Base-by-base conservation (phyloP, 2,888 invertebrate genomes). In the Muscina levida region DNA sequence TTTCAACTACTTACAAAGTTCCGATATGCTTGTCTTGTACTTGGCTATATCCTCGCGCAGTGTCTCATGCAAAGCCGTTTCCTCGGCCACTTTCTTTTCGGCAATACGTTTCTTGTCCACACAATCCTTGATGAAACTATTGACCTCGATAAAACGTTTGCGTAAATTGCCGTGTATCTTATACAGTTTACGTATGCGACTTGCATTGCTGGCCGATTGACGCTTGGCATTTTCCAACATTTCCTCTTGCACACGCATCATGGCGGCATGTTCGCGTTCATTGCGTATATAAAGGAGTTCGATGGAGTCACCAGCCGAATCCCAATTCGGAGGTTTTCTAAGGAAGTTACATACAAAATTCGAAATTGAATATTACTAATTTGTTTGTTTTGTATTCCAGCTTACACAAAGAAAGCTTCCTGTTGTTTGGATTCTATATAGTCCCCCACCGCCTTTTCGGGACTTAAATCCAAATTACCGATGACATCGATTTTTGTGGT, bases 301-400 rank as follows among this genome's bases (percentile, higher is more conserved):
- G 31, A 91, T 85, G 1, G 88, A 88, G 67, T 90, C 89, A 0
- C 89, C 88, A 0, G 89, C 85, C 1, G 88, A 87, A 75, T 91
- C 91, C 90, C 89, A 90, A 57, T 88, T 88, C 1, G 90, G 90
- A 0, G 89, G 87, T 48, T 90, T 90, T 0, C 91, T 90, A 46
- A 39, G 46, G 0, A 26, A 26, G 24, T n/a, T n/a, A n/a, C n/a
- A n/a, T 42, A 10, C 39, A 39, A 39, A 39, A 44, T 11, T 44
- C 0, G 1, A 5, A 42, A 70, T 10, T 5, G n/a, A n/a, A n/a
- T n/a, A n/a, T n/a, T n/a, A n/a, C n/a, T 44, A 44, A n/a, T 44
- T 10, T 44, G 13, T 44, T n/a, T 44, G n/a, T 4, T 44, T 11
- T 17, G 2, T 48, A 17, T 19, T 51, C 5, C n/a, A 22, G 76